A percentile compares a stretch with the other conserved stretches of the same genome.
These are phyloP conservation scores for Coreoperca whiteheadi DNA, from an alignment of 2,113 vertebrate genomes.

Conservation along the genomic window DNA sequence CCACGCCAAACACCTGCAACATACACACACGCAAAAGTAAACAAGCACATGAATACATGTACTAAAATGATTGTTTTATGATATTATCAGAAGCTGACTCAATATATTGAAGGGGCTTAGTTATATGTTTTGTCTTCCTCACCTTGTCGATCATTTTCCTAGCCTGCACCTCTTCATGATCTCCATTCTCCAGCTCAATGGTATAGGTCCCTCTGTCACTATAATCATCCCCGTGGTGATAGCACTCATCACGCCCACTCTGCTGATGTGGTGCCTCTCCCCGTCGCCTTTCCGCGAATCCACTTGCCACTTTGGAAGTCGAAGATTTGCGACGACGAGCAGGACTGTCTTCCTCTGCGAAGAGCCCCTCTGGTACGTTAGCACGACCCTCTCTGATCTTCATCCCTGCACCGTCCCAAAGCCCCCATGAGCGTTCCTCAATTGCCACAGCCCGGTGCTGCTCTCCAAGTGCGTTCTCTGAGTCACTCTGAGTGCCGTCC, in stretches of 20 bases:
- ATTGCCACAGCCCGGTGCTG: conserved; percentile 85
- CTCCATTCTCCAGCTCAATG: conserved; percentile 93
- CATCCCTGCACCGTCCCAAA: conserved; percentile 80
- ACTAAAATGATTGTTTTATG: not conserved
- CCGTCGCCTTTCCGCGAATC: conserved; percentile 58
- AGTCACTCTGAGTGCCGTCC: conserved; percentile 96
- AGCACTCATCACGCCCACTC: conserved; percentile 66
- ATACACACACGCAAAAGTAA: conserved; percentile 22
- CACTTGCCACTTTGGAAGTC: conserved; percentile 62
- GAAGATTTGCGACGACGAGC: conserved; percentile 79
- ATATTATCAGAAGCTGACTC: not conserved
- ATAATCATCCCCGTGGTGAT: conserved; percentile 88
- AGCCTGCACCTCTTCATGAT: conserved; percentile 91
- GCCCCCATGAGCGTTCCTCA: conserved; percentile 88
- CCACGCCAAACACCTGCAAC: conserved; percentile 92
- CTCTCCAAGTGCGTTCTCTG: conserved; percentile 90
- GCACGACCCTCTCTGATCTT: conserved; percentile 83
- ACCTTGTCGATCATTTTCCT: conserved; percentile 97
- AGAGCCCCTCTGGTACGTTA: conserved; percentile 82
- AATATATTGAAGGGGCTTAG: not conserved
- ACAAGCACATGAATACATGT: not conserved
- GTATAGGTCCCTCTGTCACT: conserved; percentile 96
- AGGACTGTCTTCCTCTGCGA: conserved; percentile 85
- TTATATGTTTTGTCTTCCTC: conserved; percentile 42
- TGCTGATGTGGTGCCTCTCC: conserved; percentile 63